Evolutionary conservation across 2,113 vertebrate species (phyloP), one percentile per base, ranked within the genome.

Genomic region (Tetrao urogallus): DNA sequence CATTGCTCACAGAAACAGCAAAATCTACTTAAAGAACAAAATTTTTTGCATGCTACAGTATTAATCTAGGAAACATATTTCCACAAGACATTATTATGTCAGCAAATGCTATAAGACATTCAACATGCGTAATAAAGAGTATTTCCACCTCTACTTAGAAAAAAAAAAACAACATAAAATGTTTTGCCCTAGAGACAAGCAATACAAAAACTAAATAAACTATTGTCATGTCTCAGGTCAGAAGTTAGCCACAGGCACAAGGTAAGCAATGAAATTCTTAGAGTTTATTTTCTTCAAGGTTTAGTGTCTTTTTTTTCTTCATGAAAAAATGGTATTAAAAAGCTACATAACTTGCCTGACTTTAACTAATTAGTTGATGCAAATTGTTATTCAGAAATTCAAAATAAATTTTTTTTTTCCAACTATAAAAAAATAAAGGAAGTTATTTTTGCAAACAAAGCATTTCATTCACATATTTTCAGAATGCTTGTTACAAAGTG

Each of bases 71-170:
- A 64, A 81, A 94, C 38, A 6, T 47, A 83, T 69, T 91, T 82
- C 87, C 75, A 81, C 56, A 88, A 92, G 87, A 74, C 25, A 86
- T 86, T 64, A 70, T 86, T 92, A 91, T 88, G 64, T 66, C 65
- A 88, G 52, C 24, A 74, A 84, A 28, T 58, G n/a, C 30, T 92
- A 16, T n/a, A 63, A 93, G 89, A 13, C 30, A 75, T 88, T 92
- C 54, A 89, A 92, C n/a, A 21, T 24, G 36, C 32, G 66, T n/a
- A 91, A 91, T 42, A 77, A 83, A 89, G 16, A 45, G 54, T 72
- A 52, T 76, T 18, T 82, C 34, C 54, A 66, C 1, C 0, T 82
- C 79, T 71, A 66, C 27, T 82, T 66, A 70, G 58, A 6, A 20
- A 57, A 58, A 58, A 78, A 85, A 67, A 19, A 47, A 6, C 18